Evolutionary conservation across 2,113 vertebrate species (phyloP).

Genomic region (Zingel zingel): DNA sequence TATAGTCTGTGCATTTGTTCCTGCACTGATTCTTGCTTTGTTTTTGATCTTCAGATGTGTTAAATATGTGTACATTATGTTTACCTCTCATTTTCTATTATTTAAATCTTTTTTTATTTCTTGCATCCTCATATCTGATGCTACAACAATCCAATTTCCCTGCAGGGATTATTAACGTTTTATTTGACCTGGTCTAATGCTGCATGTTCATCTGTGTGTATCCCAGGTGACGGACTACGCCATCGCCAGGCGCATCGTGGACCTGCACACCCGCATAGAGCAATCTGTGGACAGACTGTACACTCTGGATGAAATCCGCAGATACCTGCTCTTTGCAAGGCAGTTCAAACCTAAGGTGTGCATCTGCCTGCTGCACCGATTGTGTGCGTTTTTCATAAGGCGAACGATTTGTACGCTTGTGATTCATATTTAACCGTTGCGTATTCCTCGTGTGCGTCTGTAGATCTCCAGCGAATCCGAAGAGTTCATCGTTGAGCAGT

Average conservation of each 20-base stretch:
- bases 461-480: constrained; percentile 98
- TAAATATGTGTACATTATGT: background rate
- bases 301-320: constrained; percentile 94
- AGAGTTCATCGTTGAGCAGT: constrained; percentile 99
- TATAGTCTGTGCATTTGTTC: background rate
- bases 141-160: too few relatives aligned
- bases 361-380: fast-evolving
- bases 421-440: background rate
- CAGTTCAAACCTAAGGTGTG: constrained; percentile 98
- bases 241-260: constrained; percentile 97
- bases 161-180: background rate
- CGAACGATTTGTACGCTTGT: fast-evolving
- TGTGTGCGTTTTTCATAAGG: background rate
- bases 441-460: fast-evolving
- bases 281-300: constrained; percentile 95
- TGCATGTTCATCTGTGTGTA: fast-evolving
- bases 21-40: background rate
- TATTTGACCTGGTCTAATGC: background rate
- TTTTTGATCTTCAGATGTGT: too few relatives aligned
- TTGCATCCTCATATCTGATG: background rate
- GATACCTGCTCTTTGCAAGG: constrained; percentile 96
- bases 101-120: background rate
- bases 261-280: constrained; percentile 94
- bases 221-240: constrained; percentile 96
- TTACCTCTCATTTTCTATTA: background rate